Percentiles rank a stretch among this genome's conserved stretches.
These are phyloP conservation scores for Myripristis murdjan DNA, from an alignment of 2,797 vertebrate species.

Conservation along the genomic window DNA sequence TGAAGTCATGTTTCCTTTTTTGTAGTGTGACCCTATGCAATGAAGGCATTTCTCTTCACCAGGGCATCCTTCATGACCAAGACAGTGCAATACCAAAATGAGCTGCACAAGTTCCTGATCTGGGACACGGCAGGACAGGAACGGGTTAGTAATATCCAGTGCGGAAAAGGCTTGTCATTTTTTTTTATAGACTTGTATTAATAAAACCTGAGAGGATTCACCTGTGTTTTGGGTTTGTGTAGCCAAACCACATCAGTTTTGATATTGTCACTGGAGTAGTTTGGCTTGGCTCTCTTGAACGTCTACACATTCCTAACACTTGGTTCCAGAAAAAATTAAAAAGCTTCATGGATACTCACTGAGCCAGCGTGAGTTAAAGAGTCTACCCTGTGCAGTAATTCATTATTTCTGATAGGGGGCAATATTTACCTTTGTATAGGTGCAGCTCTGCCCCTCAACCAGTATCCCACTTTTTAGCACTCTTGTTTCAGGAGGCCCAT, in stretches of 20 bases:
- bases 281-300: conserved; percentile 15
- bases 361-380: not conserved
- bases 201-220: not conserved
- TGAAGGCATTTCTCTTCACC: conserved; percentile 65
- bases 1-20: not conserved
- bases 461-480: conserved; percentile 1
- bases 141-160: conserved; percentile 84
- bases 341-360: conserved; percentile 20
- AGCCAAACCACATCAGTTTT: conserved; percentile 11
- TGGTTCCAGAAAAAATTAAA: conserved; percentile 40
- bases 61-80: conserved; percentile 99
- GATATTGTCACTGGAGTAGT: conserved; percentile 4
- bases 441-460: not conserved
- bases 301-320: not conserved
- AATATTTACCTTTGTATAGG: conserved; percentile 70
- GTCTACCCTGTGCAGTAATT: conserved; percentile 60
- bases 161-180: not conserved
- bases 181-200: not conserved
- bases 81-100: conserved; percentile 98
- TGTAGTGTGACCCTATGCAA: not conserved
- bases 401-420: conserved; percentile 78
- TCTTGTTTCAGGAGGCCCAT: conserved; percentile 14
- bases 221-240: not conserved
- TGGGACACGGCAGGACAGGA: conserved; percentile 99
- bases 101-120: conserved; percentile 99